Base-by-base conservation (phyloP, 2,888 invertebrate genomes). In the Phlogophora meticulosa region DNA sequence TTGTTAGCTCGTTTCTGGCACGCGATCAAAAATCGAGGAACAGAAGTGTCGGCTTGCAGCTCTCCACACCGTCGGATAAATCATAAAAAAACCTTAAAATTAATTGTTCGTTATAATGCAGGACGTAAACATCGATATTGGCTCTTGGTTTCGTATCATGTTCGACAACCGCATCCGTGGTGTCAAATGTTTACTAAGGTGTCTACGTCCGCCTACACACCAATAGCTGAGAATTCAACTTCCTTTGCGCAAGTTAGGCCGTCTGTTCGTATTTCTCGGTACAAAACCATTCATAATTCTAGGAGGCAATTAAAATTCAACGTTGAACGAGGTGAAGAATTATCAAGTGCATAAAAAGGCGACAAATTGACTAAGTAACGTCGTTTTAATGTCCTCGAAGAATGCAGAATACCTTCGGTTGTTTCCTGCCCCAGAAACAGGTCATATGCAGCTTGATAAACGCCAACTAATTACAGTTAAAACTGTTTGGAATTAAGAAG, bases 1-100 rank as follows among this genome's bases (percentile, higher is more conserved):
- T 89, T 88, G 91, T 91, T 91, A 86, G 90, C 90, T 91, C 88
- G 82, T 61, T 87, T 83, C 90, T 95, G 95, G 94, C 95, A 91
- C 84, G 59, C 74, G 77, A 76, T 91, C 95, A 94, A 94, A 91
- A 91, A 87, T 86, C 84, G 85, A 84, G 83, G 85, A 80, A 84
- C 82, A 83, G 73, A 82, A 84, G 80, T 87, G 86, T 84, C 87
- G 77, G 84, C 81, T 82, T 83, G 85, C 85, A 84, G 65, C 66
- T 75, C 80, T 77, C 76, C 71, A 72, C 76, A 64, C 72, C 59
- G 57, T 56, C 56, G 62, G 65, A 78, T 80, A 78, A 80, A 74
- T 77, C 69, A 77, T 77, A 70, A 46, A 71, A 70, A 74, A 62
- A 43, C 4, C 53, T 55, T 40, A 61, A 61, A 56, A 56, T 69